Percentiles rank a stretch among this genome's conserved stretches.
phyloP scores from a whole-genome alignment of 1,140 invertebrate genomes.

The Thereuonema tuberculata region DNA sequence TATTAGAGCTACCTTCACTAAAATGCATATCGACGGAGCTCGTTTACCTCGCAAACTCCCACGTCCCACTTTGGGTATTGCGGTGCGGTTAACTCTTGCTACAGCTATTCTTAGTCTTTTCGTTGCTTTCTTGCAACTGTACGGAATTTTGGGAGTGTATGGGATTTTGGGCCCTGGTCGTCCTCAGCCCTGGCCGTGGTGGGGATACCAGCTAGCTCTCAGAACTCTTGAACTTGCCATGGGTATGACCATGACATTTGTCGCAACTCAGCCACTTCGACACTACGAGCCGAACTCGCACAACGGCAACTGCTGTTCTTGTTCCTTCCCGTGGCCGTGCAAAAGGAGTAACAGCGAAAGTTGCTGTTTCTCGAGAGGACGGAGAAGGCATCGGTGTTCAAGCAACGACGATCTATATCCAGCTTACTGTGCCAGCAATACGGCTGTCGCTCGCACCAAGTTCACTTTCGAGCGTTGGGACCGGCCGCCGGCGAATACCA shows the following conservation, averaged over 20 bases:
- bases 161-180: slow-evolving; percentile 30
- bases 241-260: background rate
- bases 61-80: slow-evolving; percentile 44
- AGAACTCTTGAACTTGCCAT: background rate
- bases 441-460: slow-evolving; percentile 40
- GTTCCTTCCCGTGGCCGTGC: background rate
- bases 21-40: slow-evolving; percentile 24
- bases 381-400: background rate
- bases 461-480: slow-evolving; percentile 5
- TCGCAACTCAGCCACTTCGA: background rate
- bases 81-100: slow-evolving; percentile 70
- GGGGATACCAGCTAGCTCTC: background rate
- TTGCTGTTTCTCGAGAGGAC: background rate
- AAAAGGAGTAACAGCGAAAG: background rate
- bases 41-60: slow-evolving; percentile 23
- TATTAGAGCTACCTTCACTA: slow-evolving; percentile 28
- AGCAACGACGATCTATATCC: slow-evolving; percentile 48
- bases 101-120: slow-evolving; percentile 66
- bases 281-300: background rate
- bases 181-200: slow-evolving; percentile 2
- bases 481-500: background rate
- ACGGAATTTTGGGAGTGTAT: slow-evolving; percentile 58
- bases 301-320: background rate
- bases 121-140: slow-evolving; percentile 63
- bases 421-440: slow-evolving; percentile 68